Evolutionary conservation across 2,888 invertebrate species (phyloP).

Genomic region (Stenodema calcarata): DNA sequence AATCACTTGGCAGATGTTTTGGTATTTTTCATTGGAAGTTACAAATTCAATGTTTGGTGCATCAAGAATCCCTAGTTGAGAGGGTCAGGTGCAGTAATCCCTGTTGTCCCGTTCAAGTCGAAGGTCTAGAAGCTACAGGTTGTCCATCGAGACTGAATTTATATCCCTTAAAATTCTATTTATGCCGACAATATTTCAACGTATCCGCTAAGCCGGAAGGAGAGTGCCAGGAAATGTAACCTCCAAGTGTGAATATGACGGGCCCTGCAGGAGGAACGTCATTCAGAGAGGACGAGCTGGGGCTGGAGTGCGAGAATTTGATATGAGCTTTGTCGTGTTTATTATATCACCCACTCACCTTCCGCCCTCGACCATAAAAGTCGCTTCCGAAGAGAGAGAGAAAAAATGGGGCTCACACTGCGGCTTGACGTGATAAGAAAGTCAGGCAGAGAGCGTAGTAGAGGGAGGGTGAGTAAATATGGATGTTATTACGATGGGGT

Average conservation of each 20-base stretch:
- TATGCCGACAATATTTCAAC: too few relatives aligned
- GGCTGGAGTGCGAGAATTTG: neutral
- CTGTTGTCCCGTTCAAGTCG: too few relatives aligned
- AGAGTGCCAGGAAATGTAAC: neutral
- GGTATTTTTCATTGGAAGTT: too few relatives aligned
- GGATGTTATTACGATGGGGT: neutral
- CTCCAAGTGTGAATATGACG: neutral
- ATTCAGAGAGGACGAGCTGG: neutral
- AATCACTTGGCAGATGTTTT: too few relatives aligned
- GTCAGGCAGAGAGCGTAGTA: neutral
- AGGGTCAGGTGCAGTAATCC: too few relatives aligned
- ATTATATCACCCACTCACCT: neutral
- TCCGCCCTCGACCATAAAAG: neutral
- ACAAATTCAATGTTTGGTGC: too few relatives aligned
- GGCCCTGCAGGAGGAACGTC: neutral
- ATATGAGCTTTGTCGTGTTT: neutral
- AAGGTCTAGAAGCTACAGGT: too few relatives aligned
- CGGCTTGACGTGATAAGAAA: neutral
- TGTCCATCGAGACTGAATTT: too few relatives aligned
- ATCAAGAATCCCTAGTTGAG: too few relatives aligned
- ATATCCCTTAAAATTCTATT: too few relatives aligned
- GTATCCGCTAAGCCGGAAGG: too few relatives aligned
- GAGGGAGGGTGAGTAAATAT: neutral
- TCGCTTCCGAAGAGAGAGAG: neutral
- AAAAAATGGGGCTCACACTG: neutral